phyloP scores from a whole-genome alignment of 2,113 vertebrate species.

The Cephalopholis sonnerati region DNA sequence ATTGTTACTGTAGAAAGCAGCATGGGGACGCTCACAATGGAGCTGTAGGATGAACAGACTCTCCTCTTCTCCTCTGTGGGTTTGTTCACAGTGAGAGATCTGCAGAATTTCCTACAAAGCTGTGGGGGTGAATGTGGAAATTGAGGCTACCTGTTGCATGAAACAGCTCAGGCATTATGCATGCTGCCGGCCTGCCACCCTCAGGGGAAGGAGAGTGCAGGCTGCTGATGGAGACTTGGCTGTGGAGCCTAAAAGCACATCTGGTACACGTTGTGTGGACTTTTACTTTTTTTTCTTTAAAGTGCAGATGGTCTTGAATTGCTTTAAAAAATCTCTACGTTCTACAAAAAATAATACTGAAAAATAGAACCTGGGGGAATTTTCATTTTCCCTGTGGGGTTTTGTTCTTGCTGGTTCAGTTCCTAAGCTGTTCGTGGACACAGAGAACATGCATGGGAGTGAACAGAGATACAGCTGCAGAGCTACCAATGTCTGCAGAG shows the following conservation, averaged over 20 bases:
- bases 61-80: conserved; percentile 50
- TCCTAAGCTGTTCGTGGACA: conserved; percentile 34
- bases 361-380: conserved; percentile 56
- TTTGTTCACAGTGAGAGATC: conserved; percentile 59
- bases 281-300: conserved; percentile 46
- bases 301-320: conserved; percentile 78
- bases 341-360: conserved; percentile 43
- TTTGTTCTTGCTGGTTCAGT: conserved; percentile 56
- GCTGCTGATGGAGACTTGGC: conserved; percentile 80
- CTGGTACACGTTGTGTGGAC: conserved; percentile 80
- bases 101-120: conserved; percentile 51
- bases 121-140: conserved; percentile 60
- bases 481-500: conserved; percentile 12
- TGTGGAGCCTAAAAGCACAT: conserved; percentile 77
- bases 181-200: conserved; percentile 71
- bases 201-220: conserved; percentile 74
- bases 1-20: conserved; percentile 77
- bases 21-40: conserved; percentile 59
- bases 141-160: conserved; percentile 83
- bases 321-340: conserved; percentile 45
- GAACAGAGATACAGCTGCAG: conserved; percentile 45
- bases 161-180: conserved; percentile 83
- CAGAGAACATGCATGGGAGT: conserved; percentile 21
- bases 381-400: conserved; percentile 41
- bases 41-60: conserved; percentile 49